Percentiles rank a stretch among this genome's conserved stretches.
phyloP scores from a whole-genome alignment of 2,888 invertebrate genomes.

The Amphipoea lucens region DNA sequence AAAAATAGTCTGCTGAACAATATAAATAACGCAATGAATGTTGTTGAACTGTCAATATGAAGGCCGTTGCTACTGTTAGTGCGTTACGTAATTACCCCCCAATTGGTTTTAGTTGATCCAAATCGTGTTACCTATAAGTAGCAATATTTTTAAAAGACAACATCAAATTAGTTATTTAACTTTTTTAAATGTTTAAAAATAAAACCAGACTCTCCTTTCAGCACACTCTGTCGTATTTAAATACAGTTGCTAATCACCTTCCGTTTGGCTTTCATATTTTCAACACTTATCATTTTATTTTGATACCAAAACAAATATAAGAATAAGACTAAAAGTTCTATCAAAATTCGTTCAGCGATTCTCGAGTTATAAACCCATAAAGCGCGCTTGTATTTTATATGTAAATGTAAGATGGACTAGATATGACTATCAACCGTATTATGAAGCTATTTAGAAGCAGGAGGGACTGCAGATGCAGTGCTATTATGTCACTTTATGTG shows the following conservation, averaged over 20 bases:
- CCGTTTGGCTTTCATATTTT: background rate
- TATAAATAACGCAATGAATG: no score
- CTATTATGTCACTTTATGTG: conserved; percentile 65
- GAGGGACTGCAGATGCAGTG: conserved; percentile 59
- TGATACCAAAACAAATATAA: background rate
- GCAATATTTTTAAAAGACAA: no score
- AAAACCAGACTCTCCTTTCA: background rate
- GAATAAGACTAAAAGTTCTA: conserved; percentile 12
- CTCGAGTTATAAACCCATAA: conserved; percentile 53
- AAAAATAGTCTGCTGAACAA: no score
- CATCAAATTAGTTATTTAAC: no score
- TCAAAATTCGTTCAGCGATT: conserved; percentile 53
- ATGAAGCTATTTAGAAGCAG: conserved; percentile 66
- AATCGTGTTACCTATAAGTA: no score
- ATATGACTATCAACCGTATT: conserved; percentile 65
- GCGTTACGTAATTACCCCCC: no score
- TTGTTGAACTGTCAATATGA: no score
- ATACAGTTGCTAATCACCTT: background rate
- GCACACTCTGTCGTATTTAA: background rate
- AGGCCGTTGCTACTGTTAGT: no score
- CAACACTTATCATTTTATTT: background rate
- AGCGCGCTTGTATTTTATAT: conserved; percentile 52
- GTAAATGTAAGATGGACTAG: conserved; percentile 60
- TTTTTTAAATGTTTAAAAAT: background rate
- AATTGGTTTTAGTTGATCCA: background rate